Percentiles rank a stretch among this genome's conserved stretches.
Evolutionary conservation across 2,888 invertebrate species (phyloP).

Genomic region (Troides aeacus): DNA sequence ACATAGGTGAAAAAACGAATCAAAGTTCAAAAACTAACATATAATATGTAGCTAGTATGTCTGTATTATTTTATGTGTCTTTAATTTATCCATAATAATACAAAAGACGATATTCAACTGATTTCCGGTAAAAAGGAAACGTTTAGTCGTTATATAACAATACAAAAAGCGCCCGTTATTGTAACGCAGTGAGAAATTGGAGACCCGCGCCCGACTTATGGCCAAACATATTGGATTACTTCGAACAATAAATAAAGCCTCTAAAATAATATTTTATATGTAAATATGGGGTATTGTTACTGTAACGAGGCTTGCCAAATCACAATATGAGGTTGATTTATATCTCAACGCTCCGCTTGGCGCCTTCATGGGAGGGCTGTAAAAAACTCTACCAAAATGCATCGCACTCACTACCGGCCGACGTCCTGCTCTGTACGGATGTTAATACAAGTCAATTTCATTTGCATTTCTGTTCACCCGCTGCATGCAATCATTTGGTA

Average conservation of each 20-base stretch:
- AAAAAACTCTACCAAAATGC: conserved; percentile 57
- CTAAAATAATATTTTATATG: conserved; percentile 77
- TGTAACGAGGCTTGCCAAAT: conserved; percentile 83
- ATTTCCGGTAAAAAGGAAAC: background rate
- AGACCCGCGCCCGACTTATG: conserved; percentile 46
- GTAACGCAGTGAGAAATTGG: conserved; percentile 55
- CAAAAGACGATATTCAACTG: background rate
- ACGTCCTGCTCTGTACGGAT: background rate
- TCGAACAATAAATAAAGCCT: conserved; percentile 63
- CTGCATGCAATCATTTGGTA: conserved; percentile 26
- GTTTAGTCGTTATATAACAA: background rate
- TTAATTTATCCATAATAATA: background rate
- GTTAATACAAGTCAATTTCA: conserved; percentile 13
- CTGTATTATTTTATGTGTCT: background rate
- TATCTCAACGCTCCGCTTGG: conserved; percentile 75
- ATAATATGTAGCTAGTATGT: too few species aligned
- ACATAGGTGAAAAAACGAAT: too few species aligned
- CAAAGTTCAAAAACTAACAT: too few species aligned
- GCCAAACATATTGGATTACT: conserved; percentile 59
- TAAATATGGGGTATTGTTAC: conserved; percentile 82
- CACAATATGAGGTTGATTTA: conserved; percentile 80
- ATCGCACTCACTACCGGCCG: conserved; percentile 29
- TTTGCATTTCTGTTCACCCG: background rate
- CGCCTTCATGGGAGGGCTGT: conserved; percentile 74
- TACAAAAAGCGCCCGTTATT: conserved; percentile 42